Evolutionary conservation across 2,797 vertebrate species (phyloP).

Genomic region (Sebastes paucispinis): DNA sequence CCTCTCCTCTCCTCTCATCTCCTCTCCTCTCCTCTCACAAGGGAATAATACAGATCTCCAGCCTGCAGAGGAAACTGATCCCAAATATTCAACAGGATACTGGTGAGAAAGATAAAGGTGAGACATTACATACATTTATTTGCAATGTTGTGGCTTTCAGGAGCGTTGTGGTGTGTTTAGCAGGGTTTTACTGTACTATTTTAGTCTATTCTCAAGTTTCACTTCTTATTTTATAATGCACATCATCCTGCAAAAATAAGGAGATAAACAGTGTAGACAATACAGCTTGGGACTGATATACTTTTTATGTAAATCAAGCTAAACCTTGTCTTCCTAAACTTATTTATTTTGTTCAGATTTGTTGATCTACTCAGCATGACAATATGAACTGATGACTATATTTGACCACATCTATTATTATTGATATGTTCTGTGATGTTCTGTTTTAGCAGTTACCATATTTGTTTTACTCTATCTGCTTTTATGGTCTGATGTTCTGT

Average conservation of each 20-base stretch:
- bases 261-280: background rate
- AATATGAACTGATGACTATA: too few species aligned
- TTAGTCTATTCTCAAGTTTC: background rate
- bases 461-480: too few species aligned
- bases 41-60: conserved; percentile 59
- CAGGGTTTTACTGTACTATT: background rate
- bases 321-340: too few species aligned
- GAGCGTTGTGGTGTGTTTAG: background rate
- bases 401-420: too few species aligned
- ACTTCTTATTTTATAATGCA: background rate
- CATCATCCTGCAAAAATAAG: background rate
- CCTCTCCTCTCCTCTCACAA: conserved; percentile 25
- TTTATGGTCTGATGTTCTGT: too few species aligned
- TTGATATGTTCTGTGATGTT: too few species aligned
- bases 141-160: background rate
- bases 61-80: conserved; percentile 4
- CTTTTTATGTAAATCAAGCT: too few species aligned
- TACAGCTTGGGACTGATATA: too few species aligned
- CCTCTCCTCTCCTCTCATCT: background rate
- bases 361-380: too few species aligned
- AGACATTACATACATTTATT: conserved; percentile 16
- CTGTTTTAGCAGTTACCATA: too few species aligned
- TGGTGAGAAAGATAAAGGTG: conserved; percentile 48
- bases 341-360: too few species aligned
- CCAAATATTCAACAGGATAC: conserved; percentile 26